Evolutionary conservation across 2,888 invertebrate genomes (phyloP).

Genomic region (Pilophorus perplexus): DNA sequence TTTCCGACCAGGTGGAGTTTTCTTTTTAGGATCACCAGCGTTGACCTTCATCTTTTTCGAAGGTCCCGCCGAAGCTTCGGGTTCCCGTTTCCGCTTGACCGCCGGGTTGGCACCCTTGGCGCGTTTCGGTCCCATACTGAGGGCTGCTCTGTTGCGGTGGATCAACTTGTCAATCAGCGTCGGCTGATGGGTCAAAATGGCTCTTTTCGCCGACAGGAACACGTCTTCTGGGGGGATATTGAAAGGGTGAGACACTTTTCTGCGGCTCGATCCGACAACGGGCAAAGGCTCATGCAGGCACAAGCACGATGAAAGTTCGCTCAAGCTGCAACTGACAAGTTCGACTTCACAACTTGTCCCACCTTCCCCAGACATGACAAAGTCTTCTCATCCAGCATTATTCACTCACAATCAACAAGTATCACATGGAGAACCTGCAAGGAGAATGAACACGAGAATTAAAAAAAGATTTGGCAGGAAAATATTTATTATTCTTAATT

Average conservation of each 20-base stretch:
- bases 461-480: too few species aligned
- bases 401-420: slow-evolving; percentile 30
- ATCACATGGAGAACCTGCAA: slow-evolving; percentile 31
- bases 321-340: slow-evolving; percentile 35
- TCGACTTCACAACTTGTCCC: slow-evolving; percentile 37
- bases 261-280: slow-evolving; percentile 17
- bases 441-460: too few species aligned
- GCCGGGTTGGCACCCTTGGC: slow-evolving; percentile 1
- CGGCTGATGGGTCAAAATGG: slow-evolving; percentile 43
- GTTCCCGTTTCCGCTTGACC: slow-evolving; percentile 29
- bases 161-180: slow-evolving; percentile 47
- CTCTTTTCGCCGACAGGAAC: slow-evolving; percentile 41
- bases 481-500: too few species aligned
- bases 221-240: slow-evolving; percentile 37
- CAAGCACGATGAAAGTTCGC: slow-evolving; percentile 32
- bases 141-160: slow-evolving; percentile 45
- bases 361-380: slow-evolving; percentile 41
- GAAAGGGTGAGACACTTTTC: not conserved
- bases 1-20: too few species aligned
- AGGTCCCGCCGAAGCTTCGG: not conserved
- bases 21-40: slow-evolving; percentile 11
- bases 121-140: slow-evolving; percentile 41
- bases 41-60: slow-evolving; percentile 27
- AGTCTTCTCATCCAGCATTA: slow-evolving; percentile 38
- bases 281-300: not conserved